A percentile compares a stretch with the other conserved stretches of the same genome.
Evolutionary conservation across 2,888 invertebrate species (phyloP).

Genomic region (Apotomis betuletana): DNA sequence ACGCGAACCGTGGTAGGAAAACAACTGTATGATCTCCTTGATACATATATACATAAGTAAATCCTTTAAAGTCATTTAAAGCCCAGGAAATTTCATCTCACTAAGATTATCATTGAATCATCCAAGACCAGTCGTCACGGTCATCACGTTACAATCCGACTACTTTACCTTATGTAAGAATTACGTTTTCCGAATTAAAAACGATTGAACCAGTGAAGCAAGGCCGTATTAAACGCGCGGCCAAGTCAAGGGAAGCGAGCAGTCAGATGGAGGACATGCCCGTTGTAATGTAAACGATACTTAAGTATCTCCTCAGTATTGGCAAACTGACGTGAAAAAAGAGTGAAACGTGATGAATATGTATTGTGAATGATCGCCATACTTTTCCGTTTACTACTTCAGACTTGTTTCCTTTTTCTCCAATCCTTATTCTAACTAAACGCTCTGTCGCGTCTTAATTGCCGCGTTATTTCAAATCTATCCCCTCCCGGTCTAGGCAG

Average conservation of each 20-base stretch:
- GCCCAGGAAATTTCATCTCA: slow-evolving; percentile 6
- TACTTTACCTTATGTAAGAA: neutral
- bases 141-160: neutral
- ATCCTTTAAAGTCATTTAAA: slow-evolving; percentile 9
- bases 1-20: neutral
- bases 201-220: neutral
- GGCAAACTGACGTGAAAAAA: neutral
- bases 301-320: neutral
- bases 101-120: neutral
- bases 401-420: too few relatives aligned
- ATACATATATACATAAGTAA: neutral
- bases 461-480: slow-evolving; percentile 3
- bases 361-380: too few relatives aligned
- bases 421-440: slow-evolving; percentile 1
- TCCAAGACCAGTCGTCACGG: slow-evolving; percentile 15
- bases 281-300: too few relatives aligned
- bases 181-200: slow-evolving; percentile 3
- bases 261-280: neutral
- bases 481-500: neutral
- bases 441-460: neutral
- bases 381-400: too few relatives aligned
- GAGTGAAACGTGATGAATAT: too few relatives aligned
- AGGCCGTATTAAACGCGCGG: neutral
- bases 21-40: too few relatives aligned
- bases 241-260: neutral